phyloP scores from a whole-genome alignment of 2,797 vertebrate genomes.

The Fistularia tabacaria region DNA sequence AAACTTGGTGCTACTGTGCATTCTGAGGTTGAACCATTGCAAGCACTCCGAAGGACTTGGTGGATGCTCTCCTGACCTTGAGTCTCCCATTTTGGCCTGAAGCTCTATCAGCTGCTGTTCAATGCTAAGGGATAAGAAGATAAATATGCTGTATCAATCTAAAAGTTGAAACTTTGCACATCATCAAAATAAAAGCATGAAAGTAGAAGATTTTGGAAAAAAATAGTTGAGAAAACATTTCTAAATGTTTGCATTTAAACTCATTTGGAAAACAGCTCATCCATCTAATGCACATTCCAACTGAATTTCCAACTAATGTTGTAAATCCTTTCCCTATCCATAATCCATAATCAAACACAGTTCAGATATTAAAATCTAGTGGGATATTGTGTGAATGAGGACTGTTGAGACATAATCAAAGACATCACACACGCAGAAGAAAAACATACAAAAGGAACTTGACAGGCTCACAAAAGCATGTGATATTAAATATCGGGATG shows the following conservation, averaged over 20 bases:
- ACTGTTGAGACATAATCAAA: too few relatives aligned
- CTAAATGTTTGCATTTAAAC: too few relatives aligned
- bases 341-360: too few relatives aligned
- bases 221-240: too few relatives aligned
- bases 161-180: neutral
- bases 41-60: constrained; percentile 79
- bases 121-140: constrained; percentile 72
- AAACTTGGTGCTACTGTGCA: constrained; percentile 62
- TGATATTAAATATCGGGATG: constrained; percentile 4
- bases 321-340: too few relatives aligned
- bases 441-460: constrained; percentile 17
- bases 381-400: too few relatives aligned
- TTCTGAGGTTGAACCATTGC: constrained; percentile 79
- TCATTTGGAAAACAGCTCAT: too few relatives aligned
- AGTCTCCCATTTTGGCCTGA: constrained; percentile 78
- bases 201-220: too few relatives aligned
- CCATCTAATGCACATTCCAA: too few relatives aligned
- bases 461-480: constrained; percentile 19
- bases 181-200: too few relatives aligned
- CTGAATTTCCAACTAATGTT: too few relatives aligned
- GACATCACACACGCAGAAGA: neutral
- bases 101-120: constrained; percentile 85
- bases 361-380: too few relatives aligned
- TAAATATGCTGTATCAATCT: neutral
- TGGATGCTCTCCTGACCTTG: constrained; percentile 66